Base-by-base conservation (phyloP, 2,888 invertebrate genomes). In the Rhagophthalmus giganteus region DNA sequence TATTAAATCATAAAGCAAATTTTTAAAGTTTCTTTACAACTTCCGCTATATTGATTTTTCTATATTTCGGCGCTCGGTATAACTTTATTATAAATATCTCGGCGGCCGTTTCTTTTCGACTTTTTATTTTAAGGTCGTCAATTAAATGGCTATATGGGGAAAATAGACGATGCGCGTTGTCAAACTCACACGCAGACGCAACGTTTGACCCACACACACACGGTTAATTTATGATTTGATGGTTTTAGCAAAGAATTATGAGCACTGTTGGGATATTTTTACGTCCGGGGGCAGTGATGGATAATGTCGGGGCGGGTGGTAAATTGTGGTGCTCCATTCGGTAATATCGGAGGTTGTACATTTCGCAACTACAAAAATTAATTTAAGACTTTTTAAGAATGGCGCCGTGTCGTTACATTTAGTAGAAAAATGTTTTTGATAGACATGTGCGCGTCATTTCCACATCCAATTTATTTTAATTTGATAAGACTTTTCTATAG, bases 211-310 rank as follows among this genome's bases (percentile, higher is more conserved):
- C 12, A 41, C 24, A 40, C 16, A 32, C n/a, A 20, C 7, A 6
- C 15, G 26, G 27, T 28, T 38, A 27, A 38, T 41, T 41, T 41
- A 41, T 32, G 31, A 31, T 26, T 16, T 12, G 24, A 16, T 32
- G 31, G 12, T 9, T 12, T n/a, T 41, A 31, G 32, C 32, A 32
- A 41, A 41, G 41, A 41, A 41, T 41, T 41, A 41, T 41, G 41
- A 32, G 31, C 24, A 15, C 28, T 39, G 41, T 41, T 41, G 12
- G 12, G 24, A 25, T 25, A 41, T 32, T 41, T 41, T 41, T 41
- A 24, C 25, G 32, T 10, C 41, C 25, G 16, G 27, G 25, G 24
- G 28, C 38, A 16, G 28, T 39, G 38, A 39, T 39, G 28, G 28
- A 39, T 39, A 28, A 28, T 28, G 16, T 28, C 28, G 28, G 10